These are phyloP conservation scores for Cephus nigrinus DNA, from an alignment of 2,888 invertebrate genomes.

Conservation along the genomic window DNA sequence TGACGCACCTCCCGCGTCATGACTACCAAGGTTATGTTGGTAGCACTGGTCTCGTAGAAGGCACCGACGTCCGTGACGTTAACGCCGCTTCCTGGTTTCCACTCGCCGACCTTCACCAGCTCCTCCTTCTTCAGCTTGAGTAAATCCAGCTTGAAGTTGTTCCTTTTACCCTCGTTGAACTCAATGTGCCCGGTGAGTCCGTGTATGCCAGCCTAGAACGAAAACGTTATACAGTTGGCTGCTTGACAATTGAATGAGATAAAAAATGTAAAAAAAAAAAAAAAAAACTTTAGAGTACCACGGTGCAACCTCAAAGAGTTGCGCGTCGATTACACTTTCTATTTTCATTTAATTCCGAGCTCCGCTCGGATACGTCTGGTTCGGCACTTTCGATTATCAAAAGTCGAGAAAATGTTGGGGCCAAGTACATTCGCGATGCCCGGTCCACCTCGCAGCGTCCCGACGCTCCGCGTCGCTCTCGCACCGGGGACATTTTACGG, in stretches of 20 bases:
- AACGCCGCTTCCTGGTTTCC: constrained; percentile 81
- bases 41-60: constrained; percentile 83
- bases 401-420: background rate
- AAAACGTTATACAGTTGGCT: background rate
- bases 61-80: constrained; percentile 87
- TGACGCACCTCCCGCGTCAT: constrained; percentile 84
- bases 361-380: background rate
- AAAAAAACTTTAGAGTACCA: background rate
- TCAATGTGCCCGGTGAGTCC: constrained; percentile 90
- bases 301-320: too few relatives aligned
- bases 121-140: constrained; percentile 84
- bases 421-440: too few relatives aligned
- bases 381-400: background rate
- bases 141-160: constrained; percentile 86
- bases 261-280: background rate
- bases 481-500: constrained; percentile 24
- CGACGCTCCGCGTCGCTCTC: background rate
- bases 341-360: too few relatives aligned
- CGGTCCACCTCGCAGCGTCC: background rate
- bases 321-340: background rate
- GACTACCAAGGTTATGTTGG: constrained; percentile 90
- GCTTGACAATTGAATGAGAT: background rate
- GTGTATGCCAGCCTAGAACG: constrained; percentile 78
- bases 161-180: constrained; percentile 86
- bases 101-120: constrained; percentile 83